phyloP scores from a whole-genome alignment of 2,888 invertebrate species.

The Apotomis betuletana region DNA sequence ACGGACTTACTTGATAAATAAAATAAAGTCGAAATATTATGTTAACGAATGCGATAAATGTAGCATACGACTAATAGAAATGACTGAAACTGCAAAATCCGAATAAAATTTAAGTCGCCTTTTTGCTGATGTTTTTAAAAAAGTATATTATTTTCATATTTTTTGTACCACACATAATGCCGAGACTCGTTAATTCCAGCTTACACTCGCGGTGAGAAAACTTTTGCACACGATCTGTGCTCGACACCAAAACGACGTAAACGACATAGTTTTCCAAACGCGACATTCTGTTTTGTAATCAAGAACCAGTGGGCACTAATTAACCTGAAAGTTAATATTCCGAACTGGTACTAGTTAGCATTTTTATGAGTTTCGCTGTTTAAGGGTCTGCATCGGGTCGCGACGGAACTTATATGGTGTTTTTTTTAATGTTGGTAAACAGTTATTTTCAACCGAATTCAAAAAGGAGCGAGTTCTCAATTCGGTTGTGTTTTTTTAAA shows the following conservation, averaged over 20 bases:
- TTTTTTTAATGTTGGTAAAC: no score
- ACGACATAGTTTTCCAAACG: not conserved
- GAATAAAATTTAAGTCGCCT: no score
- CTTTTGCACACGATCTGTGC: not conserved
- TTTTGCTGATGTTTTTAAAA: not conserved
- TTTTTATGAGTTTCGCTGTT: not conserved
- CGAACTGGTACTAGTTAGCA: conserved; percentile 3
- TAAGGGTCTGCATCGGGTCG: not conserved
- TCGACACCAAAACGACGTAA: not conserved
- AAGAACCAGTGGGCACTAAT: not conserved
- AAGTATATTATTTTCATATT: not conserved
- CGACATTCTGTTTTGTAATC: not conserved
- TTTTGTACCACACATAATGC: not conserved
- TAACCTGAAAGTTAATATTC: not conserved
- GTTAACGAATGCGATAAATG: no score
- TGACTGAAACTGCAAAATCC: no score
- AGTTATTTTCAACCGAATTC: no score
- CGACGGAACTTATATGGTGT: no score
- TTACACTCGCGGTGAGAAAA: not conserved
- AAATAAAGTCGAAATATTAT: no score
- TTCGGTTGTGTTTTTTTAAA: no score
- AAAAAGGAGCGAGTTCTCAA: no score
- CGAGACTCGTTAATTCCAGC: not conserved
- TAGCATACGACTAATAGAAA: no score
- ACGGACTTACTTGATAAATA: no score